Base-by-base conservation (phyloP, 2,797 vertebrate species). In the Scarus forsteni region DNA sequence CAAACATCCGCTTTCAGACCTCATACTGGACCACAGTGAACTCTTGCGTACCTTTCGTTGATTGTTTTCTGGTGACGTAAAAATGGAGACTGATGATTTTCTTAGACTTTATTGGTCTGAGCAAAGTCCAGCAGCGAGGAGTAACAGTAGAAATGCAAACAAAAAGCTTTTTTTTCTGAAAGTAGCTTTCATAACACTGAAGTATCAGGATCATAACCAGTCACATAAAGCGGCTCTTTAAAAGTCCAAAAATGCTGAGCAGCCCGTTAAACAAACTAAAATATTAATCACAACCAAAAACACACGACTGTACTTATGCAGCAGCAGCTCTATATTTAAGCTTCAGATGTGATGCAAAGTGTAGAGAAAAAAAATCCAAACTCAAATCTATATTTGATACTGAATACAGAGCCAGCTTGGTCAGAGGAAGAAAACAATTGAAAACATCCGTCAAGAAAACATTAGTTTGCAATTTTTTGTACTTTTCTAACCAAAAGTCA, bases 71-170 rank as follows among this genome's bases (percentile, higher is more conserved):
- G 7, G 3, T 44, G 43, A 13, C 6, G 43, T 44, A 13, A 44
- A 44, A 14, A 44, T 13, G 13, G 1, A 60, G 15, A 56, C 19
- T 0, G 18, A 10, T 2, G 10, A 12, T 51, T 15, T 45, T 76
- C 16, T 66, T 64, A 70, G 35, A 71, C 19, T 91, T 81, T 89
- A 89, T 89, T 92, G 55, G 16, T 86, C 59, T 60, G 65, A 61
- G 66, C 72, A 81, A 83, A 84, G 73, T 45, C 57, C 78, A 83
- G 79, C 74, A 86, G 64, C 69, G 74, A 69, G 14, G 7, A 78
- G 42, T 45, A 27, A 52, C 44, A 1, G 18, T 70, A 64, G 42
- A 38, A 76, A 83, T 72, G 56, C 43, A 78, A 77, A 51, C 11
- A 3, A 7, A 16, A 9, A 0, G 7, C 27, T 27, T 27, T 27